Percentiles rank a stretch among this genome's conserved stretches.
These are phyloP conservation scores for Cantharis rufa DNA, from an alignment of 2,888 invertebrate species.

Conservation along the genomic window DNA sequence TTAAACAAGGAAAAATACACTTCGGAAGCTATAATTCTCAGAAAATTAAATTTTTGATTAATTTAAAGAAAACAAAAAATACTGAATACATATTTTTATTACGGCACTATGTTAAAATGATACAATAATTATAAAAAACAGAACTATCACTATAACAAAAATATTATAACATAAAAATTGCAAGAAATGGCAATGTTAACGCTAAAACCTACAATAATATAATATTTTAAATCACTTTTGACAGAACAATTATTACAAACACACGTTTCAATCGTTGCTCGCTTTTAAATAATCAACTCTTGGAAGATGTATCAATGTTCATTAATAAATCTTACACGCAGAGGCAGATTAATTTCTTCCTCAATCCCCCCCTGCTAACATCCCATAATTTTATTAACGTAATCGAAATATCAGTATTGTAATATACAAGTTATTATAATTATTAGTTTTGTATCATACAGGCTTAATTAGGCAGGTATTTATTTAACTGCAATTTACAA, in stretches of 20 bases:
- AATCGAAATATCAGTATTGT: background rate
- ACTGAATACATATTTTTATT: slow-evolving; percentile 35
- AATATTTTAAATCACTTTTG: background rate
- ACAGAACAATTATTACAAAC: background rate
- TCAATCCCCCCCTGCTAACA: background rate
- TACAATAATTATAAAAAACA: slow-evolving; percentile 45
- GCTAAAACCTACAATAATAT: slow-evolving; percentile 9
- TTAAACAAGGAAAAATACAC: background rate
- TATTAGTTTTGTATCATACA: slow-evolving; percentile 13
- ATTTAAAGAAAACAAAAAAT: too few relatives aligned
- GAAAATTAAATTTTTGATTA: background rate
- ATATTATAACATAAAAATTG: slow-evolving; percentile 36
- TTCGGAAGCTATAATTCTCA: background rate
- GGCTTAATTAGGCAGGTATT: background rate
- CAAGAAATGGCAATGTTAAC: slow-evolving; percentile 47
- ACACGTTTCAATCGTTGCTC: background rate
- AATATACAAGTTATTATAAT: background rate
- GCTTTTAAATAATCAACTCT: background rate
- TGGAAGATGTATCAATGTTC: background rate
- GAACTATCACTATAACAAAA: slow-evolving; percentile 21
- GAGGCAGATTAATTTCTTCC: background rate
- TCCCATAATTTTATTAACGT: background rate
- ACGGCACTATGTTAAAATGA: slow-evolving; percentile 38
- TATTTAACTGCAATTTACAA: slow-evolving; percentile 5
- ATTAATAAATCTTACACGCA: background rate